These are phyloP conservation scores for Corapipo altera DNA, from an alignment of 2,113 vertebrate species.

Conservation along the genomic window DNA sequence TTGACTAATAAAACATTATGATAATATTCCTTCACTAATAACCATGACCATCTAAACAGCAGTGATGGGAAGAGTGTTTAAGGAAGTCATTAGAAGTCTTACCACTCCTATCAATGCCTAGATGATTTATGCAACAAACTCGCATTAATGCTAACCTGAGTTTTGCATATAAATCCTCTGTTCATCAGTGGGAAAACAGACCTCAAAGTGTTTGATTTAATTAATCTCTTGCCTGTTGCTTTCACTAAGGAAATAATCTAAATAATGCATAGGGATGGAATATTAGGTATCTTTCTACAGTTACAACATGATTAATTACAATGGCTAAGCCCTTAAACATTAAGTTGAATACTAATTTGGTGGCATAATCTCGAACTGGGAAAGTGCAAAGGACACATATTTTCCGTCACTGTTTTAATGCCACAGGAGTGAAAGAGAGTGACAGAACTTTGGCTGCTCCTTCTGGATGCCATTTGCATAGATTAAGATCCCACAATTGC, in stretches of 20 bases:
- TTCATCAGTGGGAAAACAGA: slow-evolving; percentile 33
- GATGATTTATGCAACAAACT: background rate
- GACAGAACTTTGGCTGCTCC: background rate
- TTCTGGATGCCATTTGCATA: background rate
- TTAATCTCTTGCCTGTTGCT: slow-evolving; percentile 57
- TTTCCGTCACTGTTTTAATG: slow-evolving; percentile 28
- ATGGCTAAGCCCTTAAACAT: slow-evolving; percentile 48
- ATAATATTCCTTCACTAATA: background rate
- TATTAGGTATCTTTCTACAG: slow-evolving; percentile 62
- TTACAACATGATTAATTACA: slow-evolving; percentile 69
- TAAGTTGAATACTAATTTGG: slow-evolving; percentile 66
- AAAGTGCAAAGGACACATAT: background rate
- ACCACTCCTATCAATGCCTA: background rate
- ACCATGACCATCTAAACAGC: background rate
- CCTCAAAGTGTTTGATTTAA: slow-evolving; percentile 54
- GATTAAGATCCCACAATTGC: background rate
- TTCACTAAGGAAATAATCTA: slow-evolving; percentile 60
- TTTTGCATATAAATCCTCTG: slow-evolving; percentile 46
- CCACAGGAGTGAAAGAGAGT: background rate
- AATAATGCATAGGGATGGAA: slow-evolving; percentile 62
- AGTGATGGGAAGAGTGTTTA: background rate
- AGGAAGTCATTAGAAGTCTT: background rate
- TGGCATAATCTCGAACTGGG: slow-evolving; percentile 45
- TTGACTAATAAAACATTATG: background rate
- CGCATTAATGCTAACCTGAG: background rate